A percentile compares a stretch with the other conserved stretches of the same genome.
These are phyloP conservation scores for Herminia tarsipennalis DNA, from an alignment of 2,888 invertebrate species.

Conservation along the genomic window DNA sequence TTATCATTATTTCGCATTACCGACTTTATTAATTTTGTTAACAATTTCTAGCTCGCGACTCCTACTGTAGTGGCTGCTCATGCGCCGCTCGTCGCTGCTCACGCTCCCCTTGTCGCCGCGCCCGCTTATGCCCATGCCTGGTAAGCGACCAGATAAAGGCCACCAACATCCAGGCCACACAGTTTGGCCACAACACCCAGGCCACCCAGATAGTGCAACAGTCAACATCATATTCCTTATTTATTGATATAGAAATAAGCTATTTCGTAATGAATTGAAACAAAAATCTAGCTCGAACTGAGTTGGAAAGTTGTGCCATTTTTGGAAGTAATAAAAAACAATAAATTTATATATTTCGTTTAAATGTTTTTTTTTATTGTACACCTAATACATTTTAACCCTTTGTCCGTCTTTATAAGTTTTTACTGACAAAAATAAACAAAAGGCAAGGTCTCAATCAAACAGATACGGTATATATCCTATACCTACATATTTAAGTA, in stretches of 20 bases:
- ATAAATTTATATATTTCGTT: constrained; percentile 40
- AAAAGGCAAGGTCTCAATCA: too few species aligned
- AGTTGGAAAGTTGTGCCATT: constrained; percentile 61
- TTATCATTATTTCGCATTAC: too few species aligned
- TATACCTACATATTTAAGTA: too few species aligned
- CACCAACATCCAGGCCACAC: constrained; percentile 38
- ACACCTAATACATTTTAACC: too few species aligned
- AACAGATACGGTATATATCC: too few species aligned
- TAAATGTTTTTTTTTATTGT: background rate
- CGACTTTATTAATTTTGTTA: constrained; percentile 1
- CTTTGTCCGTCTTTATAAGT: too few species aligned
- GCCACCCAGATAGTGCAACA: constrained; percentile 65
- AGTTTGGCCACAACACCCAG: constrained; percentile 30
- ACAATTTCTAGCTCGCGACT: constrained; percentile 66
- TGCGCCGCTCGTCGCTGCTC: constrained; percentile 66
- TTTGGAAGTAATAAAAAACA: constrained; percentile 58
- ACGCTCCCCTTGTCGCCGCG: constrained; percentile 63
- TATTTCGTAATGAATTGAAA: constrained; percentile 56
- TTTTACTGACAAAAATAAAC: too few species aligned
- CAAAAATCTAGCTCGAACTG: constrained; percentile 52
- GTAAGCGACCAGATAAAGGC: constrained; percentile 50
- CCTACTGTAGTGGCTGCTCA: constrained; percentile 70
- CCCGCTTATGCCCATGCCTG: constrained; percentile 71
- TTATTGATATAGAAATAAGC: constrained; percentile 61
- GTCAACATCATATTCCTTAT: constrained; percentile 63